A percentile compares a stretch with the other conserved stretches of the same genome.
Evolutionary conservation across 2,113 vertebrate genomes (phyloP).

Genomic region (Corythornis madagascariensis): DNA sequence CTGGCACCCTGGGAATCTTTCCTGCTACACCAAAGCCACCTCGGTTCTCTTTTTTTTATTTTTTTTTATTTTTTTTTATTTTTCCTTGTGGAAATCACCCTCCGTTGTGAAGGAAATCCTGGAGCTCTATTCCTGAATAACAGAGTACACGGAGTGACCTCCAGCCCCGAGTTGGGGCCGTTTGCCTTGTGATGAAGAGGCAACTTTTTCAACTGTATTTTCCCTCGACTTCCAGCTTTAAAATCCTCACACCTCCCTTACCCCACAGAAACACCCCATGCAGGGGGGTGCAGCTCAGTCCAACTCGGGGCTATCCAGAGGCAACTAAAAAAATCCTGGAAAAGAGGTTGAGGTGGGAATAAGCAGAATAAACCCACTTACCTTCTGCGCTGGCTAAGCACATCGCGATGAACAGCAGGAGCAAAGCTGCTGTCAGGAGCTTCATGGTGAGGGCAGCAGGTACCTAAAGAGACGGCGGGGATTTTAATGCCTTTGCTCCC

Average conservation of each 20-base stretch:
- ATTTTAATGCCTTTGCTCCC: not conserved
- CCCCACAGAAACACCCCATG: fast-evolving
- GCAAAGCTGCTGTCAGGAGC: constrained; percentile 84
- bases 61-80: too few species aligned
- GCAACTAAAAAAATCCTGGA: not conserved
- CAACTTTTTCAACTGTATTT: not conserved
- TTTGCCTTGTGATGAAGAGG: not conserved
- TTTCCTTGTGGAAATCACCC: not conserved
- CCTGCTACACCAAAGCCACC: not conserved
- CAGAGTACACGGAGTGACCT: fast-evolving
- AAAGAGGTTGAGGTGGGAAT: not conserved
- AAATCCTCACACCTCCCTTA: not conserved
- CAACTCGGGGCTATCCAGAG: not conserved
- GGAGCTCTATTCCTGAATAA: not conserved
- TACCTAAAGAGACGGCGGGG: not conserved
- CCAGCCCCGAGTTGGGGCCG: fast-evolving
- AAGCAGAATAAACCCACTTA: constrained; percentile 66
- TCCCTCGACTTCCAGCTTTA: not conserved
- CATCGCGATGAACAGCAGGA: constrained; percentile 86
- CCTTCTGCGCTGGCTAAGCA: constrained; percentile 87
- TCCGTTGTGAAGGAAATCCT: not conserved
- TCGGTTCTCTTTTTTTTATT: not conserved
- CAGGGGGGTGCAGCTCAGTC: not conserved
- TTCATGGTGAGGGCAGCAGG: constrained; percentile 81
- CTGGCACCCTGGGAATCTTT: not conserved